Evolutionary conservation across 2,797 vertebrate genomes (phyloP), one percentile per base, ranked within the genome.

Genomic region (Mormyrops boulengeri): DNA sequence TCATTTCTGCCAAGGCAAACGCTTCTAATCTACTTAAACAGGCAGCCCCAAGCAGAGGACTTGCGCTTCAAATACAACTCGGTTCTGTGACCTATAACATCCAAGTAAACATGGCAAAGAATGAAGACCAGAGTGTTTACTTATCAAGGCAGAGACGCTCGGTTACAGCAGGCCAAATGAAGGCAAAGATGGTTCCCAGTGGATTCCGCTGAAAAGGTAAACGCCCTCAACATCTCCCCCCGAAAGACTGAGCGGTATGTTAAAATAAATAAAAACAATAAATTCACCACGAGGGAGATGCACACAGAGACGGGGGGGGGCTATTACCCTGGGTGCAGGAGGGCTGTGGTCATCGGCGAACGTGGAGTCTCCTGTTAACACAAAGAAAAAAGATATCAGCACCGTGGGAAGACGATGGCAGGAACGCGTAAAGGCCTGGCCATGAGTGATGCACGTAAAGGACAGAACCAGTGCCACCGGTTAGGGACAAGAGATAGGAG

Each of bases 291-390:
- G 0, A 5, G 22, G 6, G 50, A 86, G 5, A 86, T 26, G 12
- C 50, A 52, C 9, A 34, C 19, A 7, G 4, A 30, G 85, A 26
- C 1, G 8, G 34, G 52, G 85, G 88, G 57, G 49, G 91, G 55
- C 19, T 69, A 95, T 97, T 93, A 99, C 98, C 96, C 95, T 97
- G 89, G 96, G 96, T 90, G 94, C 94, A 77, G 95, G 95, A 85
- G 96, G 97, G 89, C 97, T 97, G 2, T 98, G 97, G 92, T 98
- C 98, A 95, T 98, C 97, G 94, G 97, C 93, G 50, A 97, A 98
- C 91, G 98, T 98, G 91, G 98, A 99, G 94, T 97, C 97, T 94
- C 98, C 98, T 99, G 95, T 57, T 90, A 93, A 92, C 90, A 94
- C 44, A 93, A 93, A 22, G 9, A 85, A 89, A 55, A 19, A 86